Evolutionary conservation across 1,140 invertebrate genomes (phyloP), one percentile per base, ranked within the genome.

Genomic region (Lineus longissimus): DNA sequence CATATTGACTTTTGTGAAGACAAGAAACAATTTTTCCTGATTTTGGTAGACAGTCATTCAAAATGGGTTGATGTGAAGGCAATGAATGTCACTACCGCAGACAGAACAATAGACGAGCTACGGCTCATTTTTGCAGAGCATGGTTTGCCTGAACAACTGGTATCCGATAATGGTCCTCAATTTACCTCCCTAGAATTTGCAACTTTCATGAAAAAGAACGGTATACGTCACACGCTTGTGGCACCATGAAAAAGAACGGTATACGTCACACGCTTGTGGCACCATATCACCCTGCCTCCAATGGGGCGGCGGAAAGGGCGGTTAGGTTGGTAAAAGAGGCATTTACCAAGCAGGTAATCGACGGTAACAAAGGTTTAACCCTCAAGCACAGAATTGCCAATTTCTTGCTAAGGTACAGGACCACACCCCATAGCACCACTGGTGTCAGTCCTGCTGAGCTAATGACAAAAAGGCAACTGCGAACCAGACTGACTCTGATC

Each of bases 1-100:
- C 79, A 1, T 85, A 82, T 79, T 65, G 77, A 22, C 65, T 83
- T 55, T 43, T 85, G 0, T 83, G 86, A 64, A 71, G 82, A 0
- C 47, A 47, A 73, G 40, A 70, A 70, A 1, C 63, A 74, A 55
- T 75, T 67, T 62, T 84, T 79, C 63, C 61, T 84, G 17, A 71
- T 85, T 27, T 59, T 82, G 1, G 71, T 81, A 0, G 84, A 85
- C 72, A 61, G 78, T 0, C 78, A 73, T 62, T 78, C 76, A 0
- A 82, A 80, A 64, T 84, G 78, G 77, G 66, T 77, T 22, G 78
- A 84, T 67, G 71, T 83, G 1, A 19, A 30, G 22, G 23, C 25
- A 1, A 61, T 55, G 41, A 27, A 55, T n/a, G 56, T 9, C 23
- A 62, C 58, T 1, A 63, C 66, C 27, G n/a, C 69, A 23, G 23